Conservation (phyloP, 2,888 invertebrate genomes). For the Campoletis raptor region DNA sequence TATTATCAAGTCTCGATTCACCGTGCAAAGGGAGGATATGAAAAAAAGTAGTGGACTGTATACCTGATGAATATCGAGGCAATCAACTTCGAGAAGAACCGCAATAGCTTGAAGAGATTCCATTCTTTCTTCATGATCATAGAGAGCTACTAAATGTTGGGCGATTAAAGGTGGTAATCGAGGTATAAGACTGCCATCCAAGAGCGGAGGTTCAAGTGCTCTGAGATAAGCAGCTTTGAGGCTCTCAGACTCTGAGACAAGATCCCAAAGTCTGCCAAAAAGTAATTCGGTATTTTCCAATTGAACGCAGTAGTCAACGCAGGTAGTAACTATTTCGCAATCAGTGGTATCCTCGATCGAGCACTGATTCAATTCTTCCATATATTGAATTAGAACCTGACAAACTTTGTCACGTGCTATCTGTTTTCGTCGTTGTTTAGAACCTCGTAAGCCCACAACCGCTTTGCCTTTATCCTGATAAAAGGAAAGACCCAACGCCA, state of each 20-base stretch:
- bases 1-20: neutral
- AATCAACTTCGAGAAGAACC: constrained; percentile 87
- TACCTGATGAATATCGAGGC: constrained; percentile 89
- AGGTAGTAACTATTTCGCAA: constrained; percentile 80
- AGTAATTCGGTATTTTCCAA: constrained; percentile 84
- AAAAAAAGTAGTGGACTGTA: neutral
- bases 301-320: constrained; percentile 83
- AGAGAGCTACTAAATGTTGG: constrained; percentile 89
- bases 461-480: constrained; percentile 88
- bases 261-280: constrained; percentile 86
- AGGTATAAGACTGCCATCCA: constrained; percentile 86
- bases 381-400: constrained; percentile 82
- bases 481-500: constrained; percentile 87
- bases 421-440: constrained; percentile 84
- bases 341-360: constrained; percentile 76
- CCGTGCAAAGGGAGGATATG: neutral
- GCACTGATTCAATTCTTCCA: constrained; percentile 81
- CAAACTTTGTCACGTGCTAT: constrained; percentile 84
- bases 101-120: constrained; percentile 90
- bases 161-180: constrained; percentile 87
- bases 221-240: constrained; percentile 89
- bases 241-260: constrained; percentile 86
- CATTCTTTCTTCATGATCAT: constrained; percentile 88
- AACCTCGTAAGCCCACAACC: constrained; percentile 86
- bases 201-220: constrained; percentile 88